Evolutionary conservation across 2,888 invertebrate genomes (phyloP), one percentile per base, ranked within the genome.

Genomic region (Aleiodes testaceus): DNA sequence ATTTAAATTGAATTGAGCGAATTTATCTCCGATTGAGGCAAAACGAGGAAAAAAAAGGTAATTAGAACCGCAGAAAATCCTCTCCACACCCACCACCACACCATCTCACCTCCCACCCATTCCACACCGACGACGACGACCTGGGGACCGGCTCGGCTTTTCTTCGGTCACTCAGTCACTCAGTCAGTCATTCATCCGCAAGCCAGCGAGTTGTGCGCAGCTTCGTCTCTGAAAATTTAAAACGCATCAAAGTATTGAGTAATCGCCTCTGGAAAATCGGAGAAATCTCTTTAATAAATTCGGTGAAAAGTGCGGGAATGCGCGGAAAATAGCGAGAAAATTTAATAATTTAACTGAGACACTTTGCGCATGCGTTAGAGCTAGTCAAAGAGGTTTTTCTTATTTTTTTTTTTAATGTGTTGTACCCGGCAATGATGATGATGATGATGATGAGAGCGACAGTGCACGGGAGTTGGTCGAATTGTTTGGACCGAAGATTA

Each of bases 161-260:
- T 65, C 49, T 30, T 30, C 79, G 79, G 75, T 77, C 77, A 75
- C 75, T 77, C 76, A 78, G 75, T 78, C 77, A 78, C 79, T 75
- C 73, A 78, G 77, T 79, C 79, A 75, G 75, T 77, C 72, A 78
- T 73, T 78, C 79, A 75, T 70, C 53, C 70, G 66, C 70, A 53
- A 69, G 64, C 69, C 53, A 64, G 69, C 64, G 69, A 69, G 64
- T 69, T 64, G 69, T 59, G 64, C 52, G 52, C 47, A 44, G 26
- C 67, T 52, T 20, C 26, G 26, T 30, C 50, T 11, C 42, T 52
- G 30, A 47, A 49, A 63, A 45, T 68, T 55, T 14, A 7, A 50
- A 53, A 70, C 36, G 36, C 36, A 36, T 36, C 9, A n/a, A n/a
- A n/a, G n/a, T n/a, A n/a, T 36, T 36, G 9, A 36, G 9, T 36